Base-by-base conservation (phyloP, 2,797 vertebrate genomes). In the Hippoglossus hippoglossus region DNA sequence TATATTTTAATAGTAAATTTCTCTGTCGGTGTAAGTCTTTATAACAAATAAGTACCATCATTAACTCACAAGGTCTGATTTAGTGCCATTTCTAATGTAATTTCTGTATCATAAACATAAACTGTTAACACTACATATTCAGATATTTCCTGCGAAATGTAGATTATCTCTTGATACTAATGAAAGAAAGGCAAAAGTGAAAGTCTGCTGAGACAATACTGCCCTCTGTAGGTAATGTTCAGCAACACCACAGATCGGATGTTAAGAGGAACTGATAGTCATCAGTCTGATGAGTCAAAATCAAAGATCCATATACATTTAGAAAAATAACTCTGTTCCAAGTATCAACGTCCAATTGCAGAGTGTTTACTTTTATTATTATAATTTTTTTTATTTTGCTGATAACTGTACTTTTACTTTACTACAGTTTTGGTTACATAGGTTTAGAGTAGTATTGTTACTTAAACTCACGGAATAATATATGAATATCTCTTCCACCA, bases 171-270 rank as follows among this genome's bases (percentile, higher is more conserved):
- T 3, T 63, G 3, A 61, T 51, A 3, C 1, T 58, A 64, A 65
- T 59, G 13, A 67, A 55, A 46, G 15, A 41, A 53, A 25, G 2
- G 16, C 7, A 22, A 18, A 67, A 39, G 39, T 13, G 39, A 41
- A n/a, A 21, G 5, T 67, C 7, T 53, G 47, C 62, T 21, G 22
- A 59, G 2, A 21, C 80, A 84, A 87, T 82, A 82, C 74, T 88
- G 87, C 84, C 80, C 72, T 57, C 83, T 81, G 47, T 10, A 72
- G 87, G 74, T 2, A 39, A 10, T 22, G 46, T 44, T 6, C 2
- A 0, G n/a, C 34, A 74, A 2, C 70, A 24, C 62, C 24, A 39
- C 15, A 49, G 16, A 34, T 55, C 18, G 57, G 31, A n/a, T 56
- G 8, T n/a, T 36, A 10, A 18, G 25, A 19, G 4, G 44, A 46